Evolutionary conservation across 2,888 invertebrate species (phyloP), one percentile per base, ranked within the genome.

Genomic region (Ernsta delagoae): DNA sequence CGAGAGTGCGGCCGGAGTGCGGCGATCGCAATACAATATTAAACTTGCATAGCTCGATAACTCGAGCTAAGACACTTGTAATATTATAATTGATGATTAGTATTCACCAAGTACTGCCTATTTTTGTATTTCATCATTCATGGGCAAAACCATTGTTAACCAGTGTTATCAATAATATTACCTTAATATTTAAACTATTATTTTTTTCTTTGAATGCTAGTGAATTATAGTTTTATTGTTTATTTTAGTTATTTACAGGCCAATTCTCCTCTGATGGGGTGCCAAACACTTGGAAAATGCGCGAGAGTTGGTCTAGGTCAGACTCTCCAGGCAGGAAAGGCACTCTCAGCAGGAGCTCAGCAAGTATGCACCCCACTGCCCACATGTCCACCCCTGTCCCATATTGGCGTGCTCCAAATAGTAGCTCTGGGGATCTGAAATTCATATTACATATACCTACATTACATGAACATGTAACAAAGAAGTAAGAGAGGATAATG

Each of bases 351-450:
- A 98, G 88, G 24, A 99, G 93, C 89, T 99, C 99, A 0, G 99
- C 99, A 72, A 99, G 88, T 82, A 99, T 99, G 85, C 99, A 99
- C 4, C 99, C 99, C 9, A 99, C 96, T 4, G 99, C 99, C 99
- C 99, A 99, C 94, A 99, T 98, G 83, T 99, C 99, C 12, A 99
- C 97, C 1, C 98, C 98, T 9, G 97, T 97, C 11, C 98, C 97
- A 88, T 99, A 99, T 82, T 98, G 97, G 59, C 98, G 95, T 0
- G 99, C 98, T 24, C 99, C 99, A 91, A 97, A 99, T 48, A 99
- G 90, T 41, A 99, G 90, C 87, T 99, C 99, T 0, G 99, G 99
- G 39, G 97, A 95, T 82, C 98, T 95, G 78, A 54, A 70, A 65
- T 53, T 24, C 24, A 24, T 24, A 24, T 24, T 24, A 24, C 1